Evolutionary conservation across 2,113 vertebrate genomes (phyloP).

Genomic region (Hydrolagus affinis): DNA sequence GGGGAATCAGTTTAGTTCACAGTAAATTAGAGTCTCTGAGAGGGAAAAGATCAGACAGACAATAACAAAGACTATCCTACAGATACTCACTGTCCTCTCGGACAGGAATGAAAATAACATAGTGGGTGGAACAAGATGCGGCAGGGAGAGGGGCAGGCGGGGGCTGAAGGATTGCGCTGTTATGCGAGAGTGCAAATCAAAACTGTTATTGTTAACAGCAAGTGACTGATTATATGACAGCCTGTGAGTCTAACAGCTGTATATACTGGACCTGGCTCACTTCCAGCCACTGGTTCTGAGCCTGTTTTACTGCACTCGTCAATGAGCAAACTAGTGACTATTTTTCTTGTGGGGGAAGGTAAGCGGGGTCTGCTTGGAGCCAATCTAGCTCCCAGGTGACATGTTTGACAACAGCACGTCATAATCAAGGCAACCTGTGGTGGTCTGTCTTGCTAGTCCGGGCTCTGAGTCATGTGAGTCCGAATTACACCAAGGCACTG

Average conservation of each 20-base stretch:
- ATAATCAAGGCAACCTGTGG: no score
- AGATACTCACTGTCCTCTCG: background rate
- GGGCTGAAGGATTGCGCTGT: background rate
- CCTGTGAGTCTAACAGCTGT: background rate
- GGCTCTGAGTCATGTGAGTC: no score
- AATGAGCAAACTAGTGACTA: no score
- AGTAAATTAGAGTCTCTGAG: background rate
- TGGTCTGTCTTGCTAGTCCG: no score
- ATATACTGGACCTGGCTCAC: conserved; percentile 3
- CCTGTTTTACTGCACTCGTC: background rate
- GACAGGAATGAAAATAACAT: background rate
- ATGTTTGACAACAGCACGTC: no score
- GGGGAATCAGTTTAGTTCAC: background rate
- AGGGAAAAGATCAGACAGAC: background rate
- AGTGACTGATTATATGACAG: conserved; percentile 10
- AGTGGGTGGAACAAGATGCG: background rate
- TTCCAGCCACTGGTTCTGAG: conserved; percentile 8
- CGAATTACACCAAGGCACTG: no score
- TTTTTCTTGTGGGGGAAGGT: no score
- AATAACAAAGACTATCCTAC: background rate
- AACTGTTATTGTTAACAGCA: background rate
- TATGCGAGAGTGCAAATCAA: background rate
- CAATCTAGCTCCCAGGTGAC: no score
- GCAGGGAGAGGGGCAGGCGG: no score
- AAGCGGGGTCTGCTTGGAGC: no score